phyloP scores from a whole-genome alignment of 2,888 invertebrate species.

The Tetheella fluctuosa region DNA sequence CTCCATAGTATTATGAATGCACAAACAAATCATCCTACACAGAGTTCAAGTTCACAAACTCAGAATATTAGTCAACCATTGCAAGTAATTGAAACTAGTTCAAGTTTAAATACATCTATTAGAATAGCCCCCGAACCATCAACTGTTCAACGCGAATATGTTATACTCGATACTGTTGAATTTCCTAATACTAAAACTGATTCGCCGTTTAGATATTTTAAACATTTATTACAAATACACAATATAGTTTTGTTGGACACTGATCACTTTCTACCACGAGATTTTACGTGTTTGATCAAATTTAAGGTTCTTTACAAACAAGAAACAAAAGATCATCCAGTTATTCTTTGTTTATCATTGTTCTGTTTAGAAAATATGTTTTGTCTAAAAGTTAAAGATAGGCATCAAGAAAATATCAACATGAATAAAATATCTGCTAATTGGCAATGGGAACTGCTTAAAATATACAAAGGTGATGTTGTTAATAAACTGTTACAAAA shows the following conservation, averaged over 20 bases:
- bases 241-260: slow-evolving; percentile 53
- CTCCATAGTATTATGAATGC: slow-evolving; percentile 38
- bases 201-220: slow-evolving; percentile 66
- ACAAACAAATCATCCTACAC: slow-evolving; percentile 10
- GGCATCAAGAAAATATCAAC: slow-evolving; percentile 46
- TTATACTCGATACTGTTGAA: slow-evolving; percentile 61
- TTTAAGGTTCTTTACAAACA: slow-evolving; percentile 67
- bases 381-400: slow-evolving; percentile 61
- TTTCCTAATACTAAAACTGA: slow-evolving; percentile 65
- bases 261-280: slow-evolving; percentile 27
- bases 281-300: slow-evolving; percentile 58
- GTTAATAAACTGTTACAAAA: slow-evolving; percentile 50
- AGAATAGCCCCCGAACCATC: not conserved
- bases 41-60: slow-evolving; percentile 10
- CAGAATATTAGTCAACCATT: slow-evolving; percentile 12
- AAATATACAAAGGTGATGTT: slow-evolving; percentile 57
- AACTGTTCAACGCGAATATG: slow-evolving; percentile 27
- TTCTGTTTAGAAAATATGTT: slow-evolving; percentile 49
- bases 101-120: not conserved
- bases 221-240: slow-evolving; percentile 56
- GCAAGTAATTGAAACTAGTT: not conserved
- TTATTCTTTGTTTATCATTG: slow-evolving; percentile 57
- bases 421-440: slow-evolving; percentile 56
- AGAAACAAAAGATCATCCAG: slow-evolving; percentile 44
- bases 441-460: slow-evolving; percentile 79